Conservation (phyloP, 1,140 invertebrate genomes). For the Battus philenor region DNA sequence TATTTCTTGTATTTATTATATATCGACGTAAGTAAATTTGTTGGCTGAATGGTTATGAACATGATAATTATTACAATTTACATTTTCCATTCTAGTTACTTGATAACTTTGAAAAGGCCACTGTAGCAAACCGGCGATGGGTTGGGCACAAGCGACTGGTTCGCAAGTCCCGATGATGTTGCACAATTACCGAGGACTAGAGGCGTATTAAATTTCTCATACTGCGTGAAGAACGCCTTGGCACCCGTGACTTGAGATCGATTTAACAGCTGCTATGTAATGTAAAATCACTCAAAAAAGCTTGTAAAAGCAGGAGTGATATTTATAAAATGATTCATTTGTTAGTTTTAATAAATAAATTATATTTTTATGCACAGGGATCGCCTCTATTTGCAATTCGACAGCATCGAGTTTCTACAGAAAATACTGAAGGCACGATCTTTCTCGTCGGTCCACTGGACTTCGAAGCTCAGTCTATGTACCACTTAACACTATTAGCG, state of each 20-base stretch:
- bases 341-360: too few species aligned
- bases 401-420: constrained; percentile 83
- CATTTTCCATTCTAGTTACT: constrained; percentile 4
- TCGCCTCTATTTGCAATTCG: constrained; percentile 85
- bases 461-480: constrained; percentile 90
- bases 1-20: too few species aligned
- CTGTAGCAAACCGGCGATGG: not conserved
- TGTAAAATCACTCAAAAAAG: constrained; percentile 20
- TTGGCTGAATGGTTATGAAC: too few species aligned
- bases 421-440: constrained; percentile 85
- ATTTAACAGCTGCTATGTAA: constrained; percentile 43
- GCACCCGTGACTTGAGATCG: constrained; percentile 39
- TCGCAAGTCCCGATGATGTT: constrained; percentile 31
- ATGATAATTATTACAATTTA: constrained; percentile 7
- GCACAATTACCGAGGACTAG: constrained; percentile 45
- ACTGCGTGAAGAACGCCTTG: constrained; percentile 38
- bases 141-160: constrained; percentile 14
- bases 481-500: constrained; percentile 87
- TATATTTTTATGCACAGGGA: constrained; percentile 68
- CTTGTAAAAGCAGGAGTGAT: too few species aligned
- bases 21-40: too few species aligned
- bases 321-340: too few species aligned
- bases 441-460: constrained; percentile 85
- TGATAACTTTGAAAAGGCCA: not conserved
- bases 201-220: constrained; percentile 54